Conservation (phyloP, 2,888 invertebrate genomes). For the Timandra comae region DNA sequence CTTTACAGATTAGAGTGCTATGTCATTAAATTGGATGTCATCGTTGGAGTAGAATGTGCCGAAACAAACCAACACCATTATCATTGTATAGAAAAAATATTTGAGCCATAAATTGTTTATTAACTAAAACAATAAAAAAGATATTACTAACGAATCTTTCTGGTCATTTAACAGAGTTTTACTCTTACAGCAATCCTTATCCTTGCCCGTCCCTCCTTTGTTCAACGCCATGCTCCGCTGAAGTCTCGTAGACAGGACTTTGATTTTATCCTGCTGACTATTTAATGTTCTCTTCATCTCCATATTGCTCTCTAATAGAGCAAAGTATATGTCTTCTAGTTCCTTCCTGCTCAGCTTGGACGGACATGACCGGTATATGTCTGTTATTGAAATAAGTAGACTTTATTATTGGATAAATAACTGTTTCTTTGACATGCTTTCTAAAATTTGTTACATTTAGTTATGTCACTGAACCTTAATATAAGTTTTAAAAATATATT, state of each 20-base stretch:
- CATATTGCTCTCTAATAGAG: constrained; percentile 77
- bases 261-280: constrained; percentile 74
- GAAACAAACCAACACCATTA: too few species aligned
- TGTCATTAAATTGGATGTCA: too few species aligned
- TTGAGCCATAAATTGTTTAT: too few species aligned
- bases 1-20: too few species aligned
- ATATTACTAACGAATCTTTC: constrained; percentile 44
- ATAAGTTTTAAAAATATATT: too few species aligned
- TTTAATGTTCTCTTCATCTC: constrained; percentile 79
- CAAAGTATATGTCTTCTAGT: constrained; percentile 80
- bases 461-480: too few species aligned
- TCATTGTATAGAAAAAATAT: too few species aligned
- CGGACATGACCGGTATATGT: constrained; percentile 43
- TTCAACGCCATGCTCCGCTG: constrained; percentile 41
- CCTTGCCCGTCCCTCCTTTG: constrained; percentile 27
- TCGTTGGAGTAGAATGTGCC: too few species aligned
- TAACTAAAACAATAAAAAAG: neutral
- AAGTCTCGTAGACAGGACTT: constrained; percentile 43
- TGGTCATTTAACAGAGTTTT: constrained; percentile 45
- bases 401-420: too few species aligned
- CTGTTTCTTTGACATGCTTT: too few species aligned
- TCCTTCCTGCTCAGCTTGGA: constrained; percentile 78
- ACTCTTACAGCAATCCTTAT: constrained; percentile 42
- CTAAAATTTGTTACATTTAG: too few species aligned
- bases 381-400: constrained; percentile 21